Conservation (phyloP, 2,888 invertebrate species). For the Sminthurinus aureus region DNA sequence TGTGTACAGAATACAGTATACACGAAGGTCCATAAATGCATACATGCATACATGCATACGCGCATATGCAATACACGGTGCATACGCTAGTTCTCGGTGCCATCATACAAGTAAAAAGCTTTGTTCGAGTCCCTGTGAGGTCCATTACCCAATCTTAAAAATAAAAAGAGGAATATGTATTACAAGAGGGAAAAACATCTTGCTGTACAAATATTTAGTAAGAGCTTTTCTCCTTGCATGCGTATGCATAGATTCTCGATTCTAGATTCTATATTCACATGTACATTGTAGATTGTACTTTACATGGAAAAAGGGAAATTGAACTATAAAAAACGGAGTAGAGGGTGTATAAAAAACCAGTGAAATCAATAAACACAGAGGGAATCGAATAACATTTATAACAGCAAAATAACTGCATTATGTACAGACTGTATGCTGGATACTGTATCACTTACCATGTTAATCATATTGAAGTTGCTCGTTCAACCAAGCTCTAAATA, state of each 20-base stretch:
- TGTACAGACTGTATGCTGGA: background rate
- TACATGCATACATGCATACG: too few species aligned
- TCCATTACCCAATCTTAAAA: constrained; percentile 23
- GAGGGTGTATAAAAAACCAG: background rate
- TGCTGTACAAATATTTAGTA: constrained; percentile 12
- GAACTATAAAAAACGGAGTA: background rate
- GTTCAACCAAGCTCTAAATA: background rate
- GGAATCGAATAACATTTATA: background rate
- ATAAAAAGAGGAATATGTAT: background rate
- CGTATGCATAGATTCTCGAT: too few species aligned
- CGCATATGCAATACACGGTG: too few species aligned
- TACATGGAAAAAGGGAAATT: too few species aligned
- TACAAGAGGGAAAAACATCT: background rate
- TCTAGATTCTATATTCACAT: background rate
- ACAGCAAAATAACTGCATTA: too few species aligned
- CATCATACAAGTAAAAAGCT: background rate
- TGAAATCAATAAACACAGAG: background rate
- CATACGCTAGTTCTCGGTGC: background rate
- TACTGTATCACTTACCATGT: background rate
- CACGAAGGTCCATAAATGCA: too few species aligned
- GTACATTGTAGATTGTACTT: background rate
- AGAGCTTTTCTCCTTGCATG: background rate
- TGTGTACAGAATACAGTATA: too few species aligned
- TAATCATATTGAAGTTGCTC: background rate
- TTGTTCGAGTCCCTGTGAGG: constrained; percentile 30